phyloP scores from a whole-genome alignment of 2,888 invertebrate genomes.

The Tenthredo mesomela region DNA sequence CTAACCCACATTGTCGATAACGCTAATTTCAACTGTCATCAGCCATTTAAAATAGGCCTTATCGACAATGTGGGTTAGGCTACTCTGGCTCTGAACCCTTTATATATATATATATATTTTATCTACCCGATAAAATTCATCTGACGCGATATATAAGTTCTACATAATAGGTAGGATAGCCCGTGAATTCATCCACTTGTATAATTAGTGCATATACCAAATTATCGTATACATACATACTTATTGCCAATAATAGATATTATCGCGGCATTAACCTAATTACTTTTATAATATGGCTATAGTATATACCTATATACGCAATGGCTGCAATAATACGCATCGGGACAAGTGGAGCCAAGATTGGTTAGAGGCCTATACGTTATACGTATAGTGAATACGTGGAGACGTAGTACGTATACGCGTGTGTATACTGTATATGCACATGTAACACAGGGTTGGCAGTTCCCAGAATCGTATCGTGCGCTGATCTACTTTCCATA shows the following conservation, averaged over 20 bases:
- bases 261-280: slow-evolving; percentile 46
- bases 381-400: not conserved
- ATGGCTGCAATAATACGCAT: slow-evolving; percentile 1
- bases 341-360: slow-evolving; percentile 28
- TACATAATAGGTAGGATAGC: not conserved
- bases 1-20: no score
- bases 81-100: no score
- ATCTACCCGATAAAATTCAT: not conserved
- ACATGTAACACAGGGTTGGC: slow-evolving; percentile 5
- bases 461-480: slow-evolving; percentile 43
- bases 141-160: not conserved
- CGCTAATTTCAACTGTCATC: no score
- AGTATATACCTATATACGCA: not conserved
- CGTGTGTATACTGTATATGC: not conserved
- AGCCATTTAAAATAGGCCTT: no score
- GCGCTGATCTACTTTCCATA: slow-evolving; percentile 44
- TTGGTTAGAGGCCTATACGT: slow-evolving; percentile 28
- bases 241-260: not conserved
- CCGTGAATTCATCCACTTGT: not conserved
- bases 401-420: not conserved
- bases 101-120: no score
- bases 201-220: not conserved
- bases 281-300: not conserved
- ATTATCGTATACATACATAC: not conserved
- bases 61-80: no score